A percentile compares a stretch with the other conserved stretches of the same genome.
Evolutionary conservation across 37 sponge, comb jelly and placozoan genomes (phyloP).

Genomic region (Halisarca cf. caerulea): DNA sequence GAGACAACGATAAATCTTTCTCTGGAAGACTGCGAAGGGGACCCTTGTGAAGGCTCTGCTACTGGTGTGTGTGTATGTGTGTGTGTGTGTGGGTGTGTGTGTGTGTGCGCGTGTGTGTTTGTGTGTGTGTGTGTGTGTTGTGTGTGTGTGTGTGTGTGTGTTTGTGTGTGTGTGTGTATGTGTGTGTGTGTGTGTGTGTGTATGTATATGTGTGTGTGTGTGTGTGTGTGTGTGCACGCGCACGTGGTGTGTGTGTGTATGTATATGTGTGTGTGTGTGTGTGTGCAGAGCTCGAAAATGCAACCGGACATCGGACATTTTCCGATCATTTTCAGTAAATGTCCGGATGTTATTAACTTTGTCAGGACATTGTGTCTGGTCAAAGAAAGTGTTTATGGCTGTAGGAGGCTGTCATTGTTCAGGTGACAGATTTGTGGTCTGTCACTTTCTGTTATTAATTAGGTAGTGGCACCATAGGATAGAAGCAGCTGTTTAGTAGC

Average conservation of each 20-base stretch:
- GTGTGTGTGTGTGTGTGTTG: background rate
- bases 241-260: background rate
- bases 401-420: no score
- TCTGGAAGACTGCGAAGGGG: background rate
- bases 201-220: background rate
- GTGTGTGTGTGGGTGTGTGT: background rate
- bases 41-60: background rate
- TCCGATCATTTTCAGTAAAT: no score
- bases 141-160: background rate
- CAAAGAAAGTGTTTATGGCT: no score
- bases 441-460: no score
- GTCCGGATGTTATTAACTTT: no score
- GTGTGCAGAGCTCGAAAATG: no score
- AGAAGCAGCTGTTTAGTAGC: no score
- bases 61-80: background rate
- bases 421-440: no score
- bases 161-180: background rate
- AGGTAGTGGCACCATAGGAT: no score
- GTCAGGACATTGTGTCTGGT: no score
- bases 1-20: background rate
- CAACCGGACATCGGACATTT: no score
- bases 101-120: background rate
- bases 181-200: background rate
- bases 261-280: background rate
- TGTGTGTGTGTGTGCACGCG: background rate